Base-by-base conservation (phyloP, 2,113 vertebrate genomes). In the Diphyllodes magnificus region DNA sequence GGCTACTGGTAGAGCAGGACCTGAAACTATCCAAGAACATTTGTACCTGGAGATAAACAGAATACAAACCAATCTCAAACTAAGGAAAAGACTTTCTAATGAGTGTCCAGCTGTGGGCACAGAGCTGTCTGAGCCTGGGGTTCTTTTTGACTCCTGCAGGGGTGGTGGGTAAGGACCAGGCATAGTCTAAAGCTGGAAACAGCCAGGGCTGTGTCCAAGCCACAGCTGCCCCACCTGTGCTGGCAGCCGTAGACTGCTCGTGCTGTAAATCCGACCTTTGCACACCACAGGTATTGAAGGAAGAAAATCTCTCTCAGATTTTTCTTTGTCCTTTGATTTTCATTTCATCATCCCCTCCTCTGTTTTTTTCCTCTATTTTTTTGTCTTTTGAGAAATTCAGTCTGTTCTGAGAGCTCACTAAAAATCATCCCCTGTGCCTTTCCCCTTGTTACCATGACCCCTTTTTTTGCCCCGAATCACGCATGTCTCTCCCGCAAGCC, bases 101-200 rank as follows among this genome's bases (percentile, higher is more conserved):
- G 59, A 31, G 21, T 25, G 42, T 50, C 37, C 25, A 40, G 47
- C n/a, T 61, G 57, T 64, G 65, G 65, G n/a, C 31, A 28, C 37
- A 61, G 84, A 60, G 60, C 50, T 87, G 33, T 68, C 53, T n/a
- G 51, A 78, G 31, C 28, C 17, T 4, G 1, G 37, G 22, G 19
- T 13, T 47, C 6, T 6, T 77, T 83, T 17, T 50, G 15, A 13
- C 25, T 69, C 18, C 44, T 0, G 0, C 24, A 49, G 53, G 57
- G 23, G 31, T 3, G 1, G 49, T 12, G 14, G 56, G 40, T 85
- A 44, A 75, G 76, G 39, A 20, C 0, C 0, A 0, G 57, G 63
- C 30, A 31, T 10, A 49, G 42, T 47, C 53, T 80, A 13, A 54
- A 49, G 51, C 61, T 39, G 22, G 40, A 40, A 47, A 17, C 13